Percentiles rank a stretch among this genome's conserved stretches.
Conservation (phyloP, 2,888 invertebrate genomes). For the Diadromus collaris region DNA sequence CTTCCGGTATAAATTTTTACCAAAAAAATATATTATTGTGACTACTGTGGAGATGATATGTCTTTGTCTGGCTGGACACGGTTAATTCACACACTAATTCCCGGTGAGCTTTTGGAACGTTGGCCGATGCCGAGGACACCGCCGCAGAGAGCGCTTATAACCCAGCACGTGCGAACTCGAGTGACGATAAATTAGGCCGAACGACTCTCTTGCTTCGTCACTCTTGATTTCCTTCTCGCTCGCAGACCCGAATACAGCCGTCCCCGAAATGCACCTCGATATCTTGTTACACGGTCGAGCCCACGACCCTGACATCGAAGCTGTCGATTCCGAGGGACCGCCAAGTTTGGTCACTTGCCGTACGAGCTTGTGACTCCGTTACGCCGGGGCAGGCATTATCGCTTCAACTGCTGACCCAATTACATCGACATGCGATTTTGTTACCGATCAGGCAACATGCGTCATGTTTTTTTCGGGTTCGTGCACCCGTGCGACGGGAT, state of each 20-base stretch:
- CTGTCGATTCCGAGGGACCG: conserved; percentile 10
- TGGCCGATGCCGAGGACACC: conserved; percentile 12
- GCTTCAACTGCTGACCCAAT: conserved; percentile 26
- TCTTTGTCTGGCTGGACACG: conserved; percentile 23
- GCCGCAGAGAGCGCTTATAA: conserved; percentile 7
- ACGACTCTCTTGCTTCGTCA: background rate
- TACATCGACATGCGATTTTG: background rate
- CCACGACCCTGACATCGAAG: conserved; percentile 39
- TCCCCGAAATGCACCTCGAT: conserved; percentile 32
- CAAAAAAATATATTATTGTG: too few species aligned
- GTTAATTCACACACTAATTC: conserved; percentile 56
- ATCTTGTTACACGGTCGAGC: conserved; percentile 18
- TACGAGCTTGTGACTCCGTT: background rate
- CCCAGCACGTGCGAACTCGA: conserved; percentile 20
- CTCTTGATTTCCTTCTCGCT: background rate
- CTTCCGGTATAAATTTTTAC: too few species aligned
- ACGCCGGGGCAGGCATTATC: background rate
- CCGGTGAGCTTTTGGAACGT: background rate
- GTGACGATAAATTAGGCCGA: conserved; percentile 40
- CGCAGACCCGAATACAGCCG: background rate
- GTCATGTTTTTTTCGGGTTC: background rate
- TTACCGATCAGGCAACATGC: background rate
- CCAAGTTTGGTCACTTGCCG: conserved; percentile 27
- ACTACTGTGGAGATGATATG: background rate
- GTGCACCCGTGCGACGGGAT: too few species aligned